These are phyloP conservation scores for Luidia sarsii DNA, from an alignment of 53 echinoderm and acorn worm genomes.

Conservation along the genomic window DNA sequence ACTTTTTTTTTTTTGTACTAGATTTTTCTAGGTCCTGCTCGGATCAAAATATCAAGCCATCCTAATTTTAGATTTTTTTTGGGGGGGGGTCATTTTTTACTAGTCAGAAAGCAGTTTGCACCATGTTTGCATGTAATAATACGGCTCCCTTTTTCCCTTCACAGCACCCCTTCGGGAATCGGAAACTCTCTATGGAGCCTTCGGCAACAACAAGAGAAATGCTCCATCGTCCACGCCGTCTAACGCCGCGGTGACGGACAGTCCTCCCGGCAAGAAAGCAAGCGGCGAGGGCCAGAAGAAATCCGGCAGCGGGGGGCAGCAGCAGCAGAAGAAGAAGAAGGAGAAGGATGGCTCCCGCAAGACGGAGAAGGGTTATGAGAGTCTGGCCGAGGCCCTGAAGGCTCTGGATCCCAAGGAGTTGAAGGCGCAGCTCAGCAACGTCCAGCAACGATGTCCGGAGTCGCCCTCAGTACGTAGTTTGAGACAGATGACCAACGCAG, in stretches of 20 bases:
- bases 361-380: constrained; percentile 57
- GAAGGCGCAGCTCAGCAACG: constrained; percentile 73
- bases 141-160: not conserved
- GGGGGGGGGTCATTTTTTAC: too few relatives aligned
- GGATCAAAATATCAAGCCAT: too few relatives aligned
- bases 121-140: too few relatives aligned
- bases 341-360: constrained; percentile 68
- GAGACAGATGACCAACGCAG: too few relatives aligned
- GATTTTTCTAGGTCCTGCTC: too few relatives aligned
- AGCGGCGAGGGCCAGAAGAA: constrained; percentile 22
- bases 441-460: constrained; percentile 72
- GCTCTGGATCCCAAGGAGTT: constrained; percentile 65
- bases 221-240: not conserved
- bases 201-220: not conserved
- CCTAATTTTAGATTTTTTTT: too few relatives aligned
- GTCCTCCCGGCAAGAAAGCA: constrained; percentile 2
- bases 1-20: too few relatives aligned
- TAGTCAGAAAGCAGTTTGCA: too few relatives aligned
- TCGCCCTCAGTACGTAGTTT: constrained; percentile 86
- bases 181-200: constrained; percentile 46
- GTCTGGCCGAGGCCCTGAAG: constrained; percentile 76
- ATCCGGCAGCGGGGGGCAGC: not conserved
- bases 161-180: constrained; percentile 49
- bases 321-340: constrained; percentile 65
- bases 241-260: constrained; percentile 15